Percentiles rank a stretch among this genome's conserved stretches.
phyloP scores from a whole-genome alignment of 2,797 vertebrate genomes.

The Pempheris klunzingeri region DNA sequence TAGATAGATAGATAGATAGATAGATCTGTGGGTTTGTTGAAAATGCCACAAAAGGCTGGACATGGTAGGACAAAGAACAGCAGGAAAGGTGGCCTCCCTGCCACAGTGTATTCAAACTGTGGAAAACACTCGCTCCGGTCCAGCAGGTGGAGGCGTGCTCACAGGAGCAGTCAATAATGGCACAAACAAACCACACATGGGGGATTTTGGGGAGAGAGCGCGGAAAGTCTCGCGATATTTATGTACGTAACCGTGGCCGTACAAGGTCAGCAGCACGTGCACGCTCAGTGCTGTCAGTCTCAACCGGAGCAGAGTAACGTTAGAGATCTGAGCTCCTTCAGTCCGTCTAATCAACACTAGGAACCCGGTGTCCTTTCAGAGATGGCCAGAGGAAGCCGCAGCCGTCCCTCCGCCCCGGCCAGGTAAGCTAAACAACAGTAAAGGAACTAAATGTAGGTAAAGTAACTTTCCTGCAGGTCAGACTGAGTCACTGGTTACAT shows the following conservation, averaged over 20 bases:
- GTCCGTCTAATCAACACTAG: no score
- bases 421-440: conserved; percentile 65
- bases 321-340: no score
- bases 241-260: neutral
- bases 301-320: neutral
- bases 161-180: neutral
- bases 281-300: neutral
- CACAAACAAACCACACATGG: neutral
- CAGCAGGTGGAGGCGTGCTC: neutral
- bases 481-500: no score
- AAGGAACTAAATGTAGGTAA: no score
- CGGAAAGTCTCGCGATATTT: conserved; percentile 38
- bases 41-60: no score
- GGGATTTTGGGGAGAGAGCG: no score
- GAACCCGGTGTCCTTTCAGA: neutral
- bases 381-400: conserved; percentile 86
- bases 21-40: no score
- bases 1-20: no score
- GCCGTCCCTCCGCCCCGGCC: conserved; percentile 72
- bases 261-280: conserved; percentile 71
- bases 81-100: no score
- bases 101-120: no score
- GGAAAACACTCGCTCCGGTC: no score
- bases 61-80: no score
- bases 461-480: neutral